Percentiles rank a stretch among this genome's conserved stretches.
These are phyloP conservation scores for Miltochrista miniata DNA, from an alignment of 2,888 invertebrate species.

Conservation along the genomic window DNA sequence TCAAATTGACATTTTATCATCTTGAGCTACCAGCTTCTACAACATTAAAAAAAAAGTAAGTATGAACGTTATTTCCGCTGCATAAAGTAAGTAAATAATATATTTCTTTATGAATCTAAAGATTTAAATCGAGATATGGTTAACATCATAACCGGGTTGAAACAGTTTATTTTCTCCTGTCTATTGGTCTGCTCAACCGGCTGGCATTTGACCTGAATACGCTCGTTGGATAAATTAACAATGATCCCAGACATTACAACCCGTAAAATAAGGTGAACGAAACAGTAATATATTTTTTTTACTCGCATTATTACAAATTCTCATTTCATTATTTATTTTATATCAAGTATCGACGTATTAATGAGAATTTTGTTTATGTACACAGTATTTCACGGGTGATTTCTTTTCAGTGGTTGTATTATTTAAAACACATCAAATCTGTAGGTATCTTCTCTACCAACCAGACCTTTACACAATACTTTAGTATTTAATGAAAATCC, in stretches of 20 bases:
- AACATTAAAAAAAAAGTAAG: too few species aligned
- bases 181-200: constrained; percentile 54
- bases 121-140: constrained; percentile 33
- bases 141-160: constrained; percentile 57
- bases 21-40: too few species aligned
- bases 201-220: constrained; percentile 55
- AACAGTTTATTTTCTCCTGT: constrained; percentile 65
- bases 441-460: too few species aligned
- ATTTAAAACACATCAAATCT: too few species aligned
- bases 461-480: too few species aligned
- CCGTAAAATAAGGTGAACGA: constrained; percentile 17
- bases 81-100: too few species aligned
- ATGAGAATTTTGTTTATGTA: background rate
- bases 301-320: background rate
- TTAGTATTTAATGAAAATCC: too few species aligned
- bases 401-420: too few species aligned
- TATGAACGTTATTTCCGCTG: too few species aligned
- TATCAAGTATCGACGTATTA: background rate
- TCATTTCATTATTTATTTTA: background rate
- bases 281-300: background rate
- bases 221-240: constrained; percentile 27
- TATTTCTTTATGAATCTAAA: too few species aligned
- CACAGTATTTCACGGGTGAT: too few species aligned
- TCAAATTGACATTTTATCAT: too few species aligned
- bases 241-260: constrained; percentile 22